Base-by-base conservation (phyloP, 2,888 invertebrate species). In the Branchinecta sandiegonensis region DNA sequence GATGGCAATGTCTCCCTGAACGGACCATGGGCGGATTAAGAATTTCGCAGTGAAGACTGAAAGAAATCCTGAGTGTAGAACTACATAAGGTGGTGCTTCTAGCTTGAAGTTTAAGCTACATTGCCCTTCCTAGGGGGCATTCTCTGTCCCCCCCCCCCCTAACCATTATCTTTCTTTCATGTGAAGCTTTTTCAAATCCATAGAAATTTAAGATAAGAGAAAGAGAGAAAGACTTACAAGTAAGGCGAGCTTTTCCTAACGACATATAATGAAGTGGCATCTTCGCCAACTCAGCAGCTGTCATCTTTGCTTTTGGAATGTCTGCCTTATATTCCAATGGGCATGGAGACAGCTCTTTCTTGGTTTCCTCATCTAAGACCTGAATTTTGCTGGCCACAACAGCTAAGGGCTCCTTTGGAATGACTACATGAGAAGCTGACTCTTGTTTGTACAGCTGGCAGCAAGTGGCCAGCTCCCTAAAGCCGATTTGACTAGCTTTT, bases 271-370 rank as follows among this genome's bases (percentile, higher is more conserved):
- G 63, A n/a, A 56, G 9, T 10, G 63, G 63, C n/a, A 56, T n/a
- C 23, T 56, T 56, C 10, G 63, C 63, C n/a, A 56, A 56, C 14
- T 56, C 63, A 56, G 10, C 23, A 17, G 63, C 14, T 23, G n/a
- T 56, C 63, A 56, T n/a, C 23, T 56, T 23, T 8, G 23, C 63
- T 56, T 56, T 56, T 56, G 63, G 63, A n/a, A 56, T n/a, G 23
- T 56, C 23, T 17, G 14, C 23, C 23, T 56, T 56, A 23, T 56
- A 23, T 56, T 56, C 63, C n/a, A 56, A 23, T 17, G 63, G 63
- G 23, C 63, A 56, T 11, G 63, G 63, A 17, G 63, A n/a, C 63
- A 56, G 23, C 23, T 56, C 63, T 23, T 56, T 56, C 10, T 56
- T 56, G n/a, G 63, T 56, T 56, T 56, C 63, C n/a, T n/a, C 63